A percentile compares a stretch with the other conserved stretches of the same genome.
Evolutionary conservation across 2,113 vertebrate genomes (phyloP).

Genomic region (Chamaea fasciata): DNA sequence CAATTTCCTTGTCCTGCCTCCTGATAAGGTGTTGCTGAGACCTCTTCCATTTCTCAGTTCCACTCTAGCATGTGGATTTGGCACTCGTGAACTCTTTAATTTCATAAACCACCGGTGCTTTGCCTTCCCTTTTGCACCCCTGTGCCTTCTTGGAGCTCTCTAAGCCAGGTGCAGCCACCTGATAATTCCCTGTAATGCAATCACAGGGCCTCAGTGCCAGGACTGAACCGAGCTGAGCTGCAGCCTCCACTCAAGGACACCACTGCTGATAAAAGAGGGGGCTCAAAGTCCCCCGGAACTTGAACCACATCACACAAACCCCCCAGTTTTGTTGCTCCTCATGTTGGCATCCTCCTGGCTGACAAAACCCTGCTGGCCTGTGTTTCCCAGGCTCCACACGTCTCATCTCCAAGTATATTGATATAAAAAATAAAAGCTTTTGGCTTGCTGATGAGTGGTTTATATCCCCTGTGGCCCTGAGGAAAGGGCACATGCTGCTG

Average conservation of each 20-base stretch:
- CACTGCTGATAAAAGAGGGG: not conserved
- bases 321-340: not conserved
- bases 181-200: conserved; percentile 29
- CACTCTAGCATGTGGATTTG: not conserved
- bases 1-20: conserved; percentile 4
- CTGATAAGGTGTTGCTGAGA: not conserved
- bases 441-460: not conserved
- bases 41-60: not conserved
- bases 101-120: conserved; percentile 58
- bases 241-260: not conserved
- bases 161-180: conserved; percentile 1
- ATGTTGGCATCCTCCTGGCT: not conserved
- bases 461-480: not conserved
- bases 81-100: conserved; percentile 45
- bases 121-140: not conserved
- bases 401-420: fast-evolving
- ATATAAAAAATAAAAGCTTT: fast-evolving
- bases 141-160: conserved; percentile 1
- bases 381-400: not conserved
- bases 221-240: not conserved
- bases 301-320: not conserved
- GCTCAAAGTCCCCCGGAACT: not conserved
- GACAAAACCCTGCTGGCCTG: not conserved
- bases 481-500: not conserved
- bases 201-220: not conserved